These are phyloP conservation scores for Nilaparvata lugens DNA, from an alignment of 1,140 invertebrate species.

Conservation along the genomic window DNA sequence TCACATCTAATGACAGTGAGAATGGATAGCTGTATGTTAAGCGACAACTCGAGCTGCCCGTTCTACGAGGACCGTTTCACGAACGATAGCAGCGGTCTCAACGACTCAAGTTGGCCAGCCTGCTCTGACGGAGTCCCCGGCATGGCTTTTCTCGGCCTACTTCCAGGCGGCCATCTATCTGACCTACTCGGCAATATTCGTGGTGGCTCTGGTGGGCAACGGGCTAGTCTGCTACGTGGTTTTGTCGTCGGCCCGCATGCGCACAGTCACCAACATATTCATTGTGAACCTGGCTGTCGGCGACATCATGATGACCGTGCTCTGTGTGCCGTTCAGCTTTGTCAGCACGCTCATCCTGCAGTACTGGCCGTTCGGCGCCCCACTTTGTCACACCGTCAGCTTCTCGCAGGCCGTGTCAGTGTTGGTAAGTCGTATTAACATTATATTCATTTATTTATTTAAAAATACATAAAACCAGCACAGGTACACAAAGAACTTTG, in stretches of 20 bases:
- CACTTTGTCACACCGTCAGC: slow-evolving; percentile 66
- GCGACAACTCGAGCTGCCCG: too few relatives aligned
- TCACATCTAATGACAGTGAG: too few relatives aligned
- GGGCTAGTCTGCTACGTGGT: slow-evolving; percentile 76
- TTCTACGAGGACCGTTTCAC: too few relatives aligned
- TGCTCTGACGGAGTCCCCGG: too few relatives aligned
- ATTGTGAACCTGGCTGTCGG: slow-evolving; percentile 77
- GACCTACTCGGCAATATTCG: slow-evolving; percentile 62
- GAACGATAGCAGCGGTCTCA: too few relatives aligned
- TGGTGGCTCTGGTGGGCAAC: slow-evolving; percentile 67
- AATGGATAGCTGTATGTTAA: too few relatives aligned
- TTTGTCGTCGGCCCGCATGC: slow-evolving; percentile 63
- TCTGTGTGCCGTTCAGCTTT: slow-evolving; percentile 82
- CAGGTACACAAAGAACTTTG: too few relatives aligned
- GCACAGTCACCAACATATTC: slow-evolving; percentile 80
- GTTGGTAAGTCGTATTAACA: slow-evolving; percentile 38
- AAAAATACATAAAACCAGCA: too few relatives aligned
- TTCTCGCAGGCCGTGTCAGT: slow-evolving; percentile 73
- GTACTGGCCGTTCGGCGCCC: slow-evolving; percentile 74
- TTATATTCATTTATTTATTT: too few relatives aligned
- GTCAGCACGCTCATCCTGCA: slow-evolving; percentile 60
- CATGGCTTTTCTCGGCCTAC: slow-evolving; percentile 26
- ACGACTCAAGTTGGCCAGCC: too few relatives aligned
- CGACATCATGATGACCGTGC: slow-evolving; percentile 73
- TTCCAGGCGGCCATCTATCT: slow-evolving; percentile 58